Evolutionary conservation across 2,888 invertebrate species (phyloP), one percentile per base, ranked within the genome.

Genomic region (Drosophila ochracea): DNA sequence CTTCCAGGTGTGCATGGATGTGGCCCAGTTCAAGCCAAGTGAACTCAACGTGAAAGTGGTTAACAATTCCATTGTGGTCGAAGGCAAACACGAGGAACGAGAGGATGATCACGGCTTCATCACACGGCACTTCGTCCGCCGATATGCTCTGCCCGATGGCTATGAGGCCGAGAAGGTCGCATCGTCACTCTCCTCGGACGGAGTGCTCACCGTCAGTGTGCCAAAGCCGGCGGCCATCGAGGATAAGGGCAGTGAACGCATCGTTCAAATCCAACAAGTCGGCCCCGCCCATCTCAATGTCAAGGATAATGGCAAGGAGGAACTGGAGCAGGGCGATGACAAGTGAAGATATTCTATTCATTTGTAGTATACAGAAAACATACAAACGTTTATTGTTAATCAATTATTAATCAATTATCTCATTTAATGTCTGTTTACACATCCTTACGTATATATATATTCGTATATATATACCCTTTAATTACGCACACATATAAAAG

Each of bases 111-210:
- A 96, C 81, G 97, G 97, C 0, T 96, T 93, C 91, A 96, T 98
- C 70, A 96, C 97, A 10, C 94, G 97, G 49, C 97, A 97, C 92
- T 97, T 98, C 92, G 94, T 95, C 4, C 95, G 97, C 67, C 94
- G 94, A 68, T 96, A 96, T 91, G 93, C 95, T 80, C 92, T 97
- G n/a, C 96, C 96, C 6, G 93, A 95, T 50, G 95, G 95, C 50
- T 95, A 95, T 82, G 96, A 97, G 69, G 94, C 96, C 4, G 95
- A 95, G 7, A 95, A 96, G 82, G 95, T 98, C 4, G 94, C 95
- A 64, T 97, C 97, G 68, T 95, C 95, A 6, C 93, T 98, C 37
- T 97, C 97, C 10, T 96, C 97, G 0, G 97, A 97, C 90, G 97
- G 97, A 2, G 95, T 97, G 53, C 94, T 97, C 43, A 96, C 96